phyloP scores from a whole-genome alignment of 2,888 invertebrate species.

The Anaspis maculata region DNA sequence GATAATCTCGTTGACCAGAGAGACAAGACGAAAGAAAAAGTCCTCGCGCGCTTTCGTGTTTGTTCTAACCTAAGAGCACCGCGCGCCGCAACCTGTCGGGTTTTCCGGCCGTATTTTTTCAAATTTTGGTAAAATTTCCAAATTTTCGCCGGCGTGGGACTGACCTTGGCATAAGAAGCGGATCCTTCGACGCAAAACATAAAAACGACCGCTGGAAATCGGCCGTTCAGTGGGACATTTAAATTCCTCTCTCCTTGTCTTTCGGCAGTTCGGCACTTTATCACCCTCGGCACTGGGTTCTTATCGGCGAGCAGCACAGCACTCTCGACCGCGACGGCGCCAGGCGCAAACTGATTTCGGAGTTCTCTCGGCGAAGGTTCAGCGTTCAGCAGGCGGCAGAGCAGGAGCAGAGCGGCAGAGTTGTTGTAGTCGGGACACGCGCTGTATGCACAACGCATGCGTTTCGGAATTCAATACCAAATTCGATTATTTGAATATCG shows the following conservation, averaged over 20 bases:
- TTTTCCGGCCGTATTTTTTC: constrained; percentile 6
- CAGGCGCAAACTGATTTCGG: constrained; percentile 12
- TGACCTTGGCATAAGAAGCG: constrained; percentile 25
- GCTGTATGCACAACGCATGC: constrained; percentile 14
- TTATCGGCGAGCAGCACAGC: no score
- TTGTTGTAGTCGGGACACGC: constrained; percentile 6
- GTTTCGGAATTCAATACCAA: constrained; percentile 15
- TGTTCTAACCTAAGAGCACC: constrained; percentile 12
- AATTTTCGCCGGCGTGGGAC: constrained; percentile 2
- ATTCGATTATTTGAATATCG: constrained; percentile 9
- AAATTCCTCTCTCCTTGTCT: no score
- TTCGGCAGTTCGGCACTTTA: no score
- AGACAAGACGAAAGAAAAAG: constrained; percentile 7
- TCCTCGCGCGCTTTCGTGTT: constrained; percentile 4
- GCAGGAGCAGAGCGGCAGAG: no score
- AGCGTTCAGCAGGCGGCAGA: no score
- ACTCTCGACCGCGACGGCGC: constrained; percentile 10
- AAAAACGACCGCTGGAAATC: constrained; percentile 17
- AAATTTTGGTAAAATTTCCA: no score
- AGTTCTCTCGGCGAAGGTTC: constrained; percentile 4
- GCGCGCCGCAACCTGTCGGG: constrained; percentile 19
- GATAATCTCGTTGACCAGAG: constrained; percentile 2
- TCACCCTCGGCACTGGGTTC: no score
- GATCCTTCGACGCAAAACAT: constrained; percentile 29
- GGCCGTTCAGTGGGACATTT: no score